Evolutionary conservation across 2,888 invertebrate genomes (phyloP), one percentile per base, ranked within the genome.

Genomic region (Melieria picta): DNA sequence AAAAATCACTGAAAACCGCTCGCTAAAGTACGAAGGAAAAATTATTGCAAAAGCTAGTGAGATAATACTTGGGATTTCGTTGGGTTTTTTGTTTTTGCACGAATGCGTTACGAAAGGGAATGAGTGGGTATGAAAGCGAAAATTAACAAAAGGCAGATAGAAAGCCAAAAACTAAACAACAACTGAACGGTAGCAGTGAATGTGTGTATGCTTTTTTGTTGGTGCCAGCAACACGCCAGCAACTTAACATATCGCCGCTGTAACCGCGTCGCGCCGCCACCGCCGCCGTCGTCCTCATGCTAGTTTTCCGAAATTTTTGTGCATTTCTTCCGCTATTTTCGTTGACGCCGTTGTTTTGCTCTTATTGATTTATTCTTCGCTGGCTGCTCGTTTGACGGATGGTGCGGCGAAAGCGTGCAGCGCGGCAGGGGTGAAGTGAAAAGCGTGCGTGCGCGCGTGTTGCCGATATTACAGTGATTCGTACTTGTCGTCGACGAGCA

Each of bases 391-490:
- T 52, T 30, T 30, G 30, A 30, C 30, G 30, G 30, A 52, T 52
- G 52, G n/a, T 52, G 13, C 4, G 13, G 13, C 13, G 52, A 52
- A 52, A 52, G 52, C 46, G 16, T 13, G 47, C 47, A 3, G 1
- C 7, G n/a, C 57, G 3, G 16, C 11, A 57, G 13, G 7, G 16
- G 13, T 13, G 30, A 52, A 52, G 13, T n/a, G 13, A 52, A 6
- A 52, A 57, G 61, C 50, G 60, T 71, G 70, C 70, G 65, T 60
- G 70, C 65, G 65, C 64, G 69, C 61, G 70, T 71, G 70, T 61
- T 71, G 70, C 57, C 70, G 60, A 71, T 65, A 71, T 71, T 65
- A 42, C 65, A 65, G 65, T 65, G 55, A 71, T 30, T 30, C 30
- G 30, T 65, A 50, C 61, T 52, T 52, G 52, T 52, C 52, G 30